Percentiles rank a stretch among this genome's conserved stretches.
These are phyloP conservation scores for Mesoclemmys tuberculata DNA, from an alignment of 2,113 vertebrate species.

Conservation along the genomic window DNA sequence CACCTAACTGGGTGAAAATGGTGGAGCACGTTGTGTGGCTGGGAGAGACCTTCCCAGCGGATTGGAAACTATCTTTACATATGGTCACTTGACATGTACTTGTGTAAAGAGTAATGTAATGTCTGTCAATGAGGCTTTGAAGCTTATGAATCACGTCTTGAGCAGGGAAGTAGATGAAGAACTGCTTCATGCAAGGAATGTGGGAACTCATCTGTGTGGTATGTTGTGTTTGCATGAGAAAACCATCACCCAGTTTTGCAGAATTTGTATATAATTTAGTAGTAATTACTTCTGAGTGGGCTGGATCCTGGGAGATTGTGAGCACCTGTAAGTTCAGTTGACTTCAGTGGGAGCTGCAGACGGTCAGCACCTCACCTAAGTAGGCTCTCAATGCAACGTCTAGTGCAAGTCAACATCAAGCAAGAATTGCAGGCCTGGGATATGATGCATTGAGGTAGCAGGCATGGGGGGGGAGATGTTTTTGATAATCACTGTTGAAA, in stretches of 20 bases:
- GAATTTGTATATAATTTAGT: neutral
- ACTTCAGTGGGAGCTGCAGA: neutral
- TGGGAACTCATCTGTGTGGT: neutral
- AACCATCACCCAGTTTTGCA: neutral
- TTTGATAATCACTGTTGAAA: neutral
- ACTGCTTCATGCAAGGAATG: neutral
- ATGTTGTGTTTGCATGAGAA: neutral
- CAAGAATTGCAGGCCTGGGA: neutral
- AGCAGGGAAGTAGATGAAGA: neutral
- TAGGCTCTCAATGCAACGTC: neutral
- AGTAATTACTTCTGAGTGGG: neutral
- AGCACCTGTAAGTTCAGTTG: neutral
- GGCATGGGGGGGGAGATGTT: neutral
- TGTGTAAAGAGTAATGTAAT: conserved; percentile 5
- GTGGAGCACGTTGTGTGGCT: neutral
- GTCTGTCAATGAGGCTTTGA: neutral
- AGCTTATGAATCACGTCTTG: neutral
- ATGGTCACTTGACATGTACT: conserved; percentile 9
- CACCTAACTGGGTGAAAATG: neutral
- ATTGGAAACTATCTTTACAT: neutral
- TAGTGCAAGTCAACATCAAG: neutral
- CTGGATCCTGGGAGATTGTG: neutral
- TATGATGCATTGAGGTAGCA: neutral
- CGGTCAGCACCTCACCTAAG: neutral
- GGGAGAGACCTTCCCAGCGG: neutral